phyloP scores from a whole-genome alignment of 2,113 vertebrate genomes.

The Nematolebias whitei region DNA sequence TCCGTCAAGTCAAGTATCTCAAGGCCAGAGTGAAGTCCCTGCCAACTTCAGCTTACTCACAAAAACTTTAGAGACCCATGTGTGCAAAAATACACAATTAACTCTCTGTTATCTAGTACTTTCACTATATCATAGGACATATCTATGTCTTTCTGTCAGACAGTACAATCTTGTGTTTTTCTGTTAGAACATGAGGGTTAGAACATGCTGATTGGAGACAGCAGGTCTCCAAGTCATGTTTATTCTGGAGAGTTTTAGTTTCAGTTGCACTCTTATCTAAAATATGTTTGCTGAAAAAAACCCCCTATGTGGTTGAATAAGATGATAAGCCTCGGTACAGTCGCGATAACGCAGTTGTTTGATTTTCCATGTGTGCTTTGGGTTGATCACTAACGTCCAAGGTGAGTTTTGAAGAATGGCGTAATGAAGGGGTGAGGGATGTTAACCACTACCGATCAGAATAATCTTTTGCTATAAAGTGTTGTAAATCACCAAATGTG shows the following conservation, averaged over 20 bases:
- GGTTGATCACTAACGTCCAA: constrained; percentile 8
- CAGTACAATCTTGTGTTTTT: neutral
- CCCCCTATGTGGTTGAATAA: constrained; percentile 11
- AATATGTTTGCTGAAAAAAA: constrained; percentile 13
- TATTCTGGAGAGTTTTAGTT: constrained; percentile 14
- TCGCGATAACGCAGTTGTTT: constrained; percentile 36
- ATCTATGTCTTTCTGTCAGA: neutral
- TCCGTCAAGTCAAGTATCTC: constrained; percentile 38
- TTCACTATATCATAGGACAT: neutral
- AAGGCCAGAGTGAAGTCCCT: constrained; percentile 41
- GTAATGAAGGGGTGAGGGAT: constrained; percentile 68
- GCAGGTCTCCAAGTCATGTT: constrained; percentile 1
- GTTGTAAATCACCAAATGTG: constrained; percentile 72
- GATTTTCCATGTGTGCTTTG: constrained; percentile 15
- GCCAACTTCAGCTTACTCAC: constrained; percentile 57
- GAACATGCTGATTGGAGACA: constrained; percentile 1
- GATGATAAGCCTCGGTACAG: constrained; percentile 29
- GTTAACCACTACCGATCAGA: constrained; percentile 48
- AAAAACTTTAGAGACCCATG: neutral
- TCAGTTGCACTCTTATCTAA: constrained; percentile 19
- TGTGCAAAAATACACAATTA: constrained; percentile 11
- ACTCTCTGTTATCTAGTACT: neutral
- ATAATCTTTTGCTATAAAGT: constrained; percentile 41
- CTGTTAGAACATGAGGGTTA: neutral
- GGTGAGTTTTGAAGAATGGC: constrained; percentile 43